A percentile compares a stretch with the other conserved stretches of the same genome.
Conservation (phyloP, 2,113 vertebrate species). For the Alligator sinensis region DNA sequence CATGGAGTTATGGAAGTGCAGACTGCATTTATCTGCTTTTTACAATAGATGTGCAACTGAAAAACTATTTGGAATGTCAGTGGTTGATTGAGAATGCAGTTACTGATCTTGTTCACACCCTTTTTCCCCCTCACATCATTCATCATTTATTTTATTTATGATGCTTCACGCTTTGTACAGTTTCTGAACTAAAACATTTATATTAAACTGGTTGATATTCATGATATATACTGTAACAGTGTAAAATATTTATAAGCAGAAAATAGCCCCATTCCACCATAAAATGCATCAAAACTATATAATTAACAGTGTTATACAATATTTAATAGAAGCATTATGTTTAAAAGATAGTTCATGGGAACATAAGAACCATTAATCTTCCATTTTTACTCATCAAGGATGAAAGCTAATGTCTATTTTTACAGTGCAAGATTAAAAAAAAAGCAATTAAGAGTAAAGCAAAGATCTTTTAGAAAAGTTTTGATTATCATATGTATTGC, state of each 20-base stretch:
- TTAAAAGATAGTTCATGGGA: conserved; percentile 27
- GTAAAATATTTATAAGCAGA: not conserved
- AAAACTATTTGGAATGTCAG: not conserved
- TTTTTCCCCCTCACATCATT: not conserved
- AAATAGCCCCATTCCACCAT: not conserved
- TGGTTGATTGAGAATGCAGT: not conserved
- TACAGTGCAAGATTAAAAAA: conserved; percentile 1
- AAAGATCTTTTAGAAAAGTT: conserved; percentile 1
- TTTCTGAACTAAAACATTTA: not conserved
- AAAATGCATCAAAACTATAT: not conserved
- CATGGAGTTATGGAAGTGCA: not conserved
- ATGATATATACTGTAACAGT: not conserved
- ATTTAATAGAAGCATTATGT: not conserved
- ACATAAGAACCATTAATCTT: not conserved
- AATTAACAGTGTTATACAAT: conserved; percentile 12
- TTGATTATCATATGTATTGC: not conserved
- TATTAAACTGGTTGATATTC: not conserved
- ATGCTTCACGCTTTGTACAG: not conserved
- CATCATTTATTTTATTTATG: not conserved
- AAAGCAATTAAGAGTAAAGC: not conserved
- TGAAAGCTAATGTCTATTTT: not conserved
- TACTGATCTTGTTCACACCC: not conserved
- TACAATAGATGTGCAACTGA: not conserved
- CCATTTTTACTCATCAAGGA: not conserved
- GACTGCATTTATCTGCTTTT: not conserved